Evolutionary conservation across 2,113 vertebrate species (phyloP).

Genomic region (Mirounga angustirostris): DNA sequence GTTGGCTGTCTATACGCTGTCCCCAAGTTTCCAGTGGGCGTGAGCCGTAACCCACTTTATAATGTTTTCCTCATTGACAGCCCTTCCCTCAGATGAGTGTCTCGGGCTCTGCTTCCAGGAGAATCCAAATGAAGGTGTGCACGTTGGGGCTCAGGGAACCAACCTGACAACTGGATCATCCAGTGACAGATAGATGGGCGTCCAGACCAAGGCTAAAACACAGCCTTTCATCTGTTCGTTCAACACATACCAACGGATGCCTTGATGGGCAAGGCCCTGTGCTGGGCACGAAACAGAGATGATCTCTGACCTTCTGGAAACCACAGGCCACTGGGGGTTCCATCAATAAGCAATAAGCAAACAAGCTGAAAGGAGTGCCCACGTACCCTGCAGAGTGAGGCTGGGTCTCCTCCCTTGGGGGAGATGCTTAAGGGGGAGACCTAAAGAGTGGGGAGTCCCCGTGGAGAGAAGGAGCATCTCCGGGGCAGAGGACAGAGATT

Average conservation of each 20-base stretch:
- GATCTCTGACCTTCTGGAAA: neutral
- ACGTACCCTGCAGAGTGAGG: neutral
- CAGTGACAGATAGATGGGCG: neutral
- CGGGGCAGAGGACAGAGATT: too few relatives aligned
- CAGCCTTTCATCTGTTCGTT: neutral
- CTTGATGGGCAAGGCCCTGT: too few relatives aligned
- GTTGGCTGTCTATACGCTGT: accelerated
- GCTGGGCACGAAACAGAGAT: neutral
- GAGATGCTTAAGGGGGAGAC: neutral
- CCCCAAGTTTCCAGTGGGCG: neutral
- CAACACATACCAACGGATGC: accelerated
- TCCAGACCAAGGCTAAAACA: neutral
- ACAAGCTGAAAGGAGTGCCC: too few relatives aligned
- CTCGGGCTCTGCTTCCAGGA: neutral
- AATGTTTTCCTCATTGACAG: accelerated
- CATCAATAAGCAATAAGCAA: neutral
- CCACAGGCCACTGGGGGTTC: neutral
- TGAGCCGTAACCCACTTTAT: neutral
- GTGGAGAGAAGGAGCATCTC: neutral
- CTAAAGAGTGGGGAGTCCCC: neutral
- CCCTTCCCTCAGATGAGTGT: neutral
- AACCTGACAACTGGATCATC: too few relatives aligned
- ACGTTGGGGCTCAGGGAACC: neutral
- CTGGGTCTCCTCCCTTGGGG: accelerated
- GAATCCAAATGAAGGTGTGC: neutral